Conservation (phyloP, 92 coral and sea anemone species). For the Blastomussa wellsi region DNA sequence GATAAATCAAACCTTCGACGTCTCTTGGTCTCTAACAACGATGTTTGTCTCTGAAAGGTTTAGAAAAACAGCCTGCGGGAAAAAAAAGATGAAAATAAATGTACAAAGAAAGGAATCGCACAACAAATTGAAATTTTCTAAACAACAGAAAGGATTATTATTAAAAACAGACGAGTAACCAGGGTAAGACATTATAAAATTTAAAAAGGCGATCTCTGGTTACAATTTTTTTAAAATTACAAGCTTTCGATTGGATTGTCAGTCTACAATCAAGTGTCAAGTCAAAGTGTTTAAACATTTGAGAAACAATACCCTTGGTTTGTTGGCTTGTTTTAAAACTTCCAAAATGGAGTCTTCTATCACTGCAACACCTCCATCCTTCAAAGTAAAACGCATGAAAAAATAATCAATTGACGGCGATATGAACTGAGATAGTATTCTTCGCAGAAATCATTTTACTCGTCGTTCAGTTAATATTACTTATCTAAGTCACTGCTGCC, state of each 20-base stretch:
- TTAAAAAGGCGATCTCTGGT: no score
- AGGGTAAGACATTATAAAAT: no score
- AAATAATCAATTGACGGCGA: not conserved
- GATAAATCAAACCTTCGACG: constrained; percentile 67
- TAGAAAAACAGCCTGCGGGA: constrained; percentile 67
- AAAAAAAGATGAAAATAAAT: not conserved
- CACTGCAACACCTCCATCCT: constrained; percentile 80
- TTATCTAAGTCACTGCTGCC: not conserved
- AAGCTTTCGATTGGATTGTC: no score
- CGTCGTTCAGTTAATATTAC: not conserved
- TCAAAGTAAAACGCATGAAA: not conserved
- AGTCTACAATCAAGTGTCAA: no score
- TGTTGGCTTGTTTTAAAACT: constrained; percentile 62
- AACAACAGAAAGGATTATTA: not conserved
- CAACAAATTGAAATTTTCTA: not conserved
- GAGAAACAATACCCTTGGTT: constrained; percentile 59
- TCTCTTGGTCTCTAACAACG: constrained; percentile 73
- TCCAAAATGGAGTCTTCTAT: constrained; percentile 80
- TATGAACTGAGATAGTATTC: not conserved
- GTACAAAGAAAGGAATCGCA: no score
- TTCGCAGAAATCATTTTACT: not conserved
- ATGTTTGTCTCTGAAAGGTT: constrained; percentile 81
- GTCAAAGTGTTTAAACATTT: not conserved
- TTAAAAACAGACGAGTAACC: no score
- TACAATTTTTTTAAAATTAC: no score